A percentile compares a stretch with the other conserved stretches of the same genome.
Evolutionary conservation across 2,797 vertebrate genomes (phyloP).

Genomic region (Glyptemys insculpta): DNA sequence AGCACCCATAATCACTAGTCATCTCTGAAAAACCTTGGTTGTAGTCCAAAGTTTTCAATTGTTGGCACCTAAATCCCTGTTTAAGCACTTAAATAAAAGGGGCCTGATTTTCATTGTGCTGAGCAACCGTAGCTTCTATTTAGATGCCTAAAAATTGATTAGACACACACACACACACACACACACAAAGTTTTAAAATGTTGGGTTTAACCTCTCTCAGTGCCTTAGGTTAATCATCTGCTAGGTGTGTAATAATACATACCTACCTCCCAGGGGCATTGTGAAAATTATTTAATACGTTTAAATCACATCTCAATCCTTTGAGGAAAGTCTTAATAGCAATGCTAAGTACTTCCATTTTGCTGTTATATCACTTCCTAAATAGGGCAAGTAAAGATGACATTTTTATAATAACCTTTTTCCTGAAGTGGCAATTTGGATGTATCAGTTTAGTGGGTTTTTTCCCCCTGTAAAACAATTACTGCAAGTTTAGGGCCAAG

Average conservation of each 20-base stretch:
- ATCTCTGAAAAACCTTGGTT: not conserved
- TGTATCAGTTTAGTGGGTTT: not conserved
- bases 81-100: not conserved
- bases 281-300: not conserved
- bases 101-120: not conserved
- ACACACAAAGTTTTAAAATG: not conserved
- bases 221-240: not conserved
- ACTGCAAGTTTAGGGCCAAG: not conserved
- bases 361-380: constrained; percentile 22
- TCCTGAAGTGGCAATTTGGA: constrained; percentile 19
- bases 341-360: not conserved
- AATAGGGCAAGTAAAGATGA: not conserved
- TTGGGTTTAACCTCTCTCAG: not conserved
- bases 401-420: constrained; percentile 36
- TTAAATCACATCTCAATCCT: not conserved
- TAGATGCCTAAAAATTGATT: not conserved
- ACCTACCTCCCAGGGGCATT: not conserved
- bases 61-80: not conserved
- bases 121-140: not conserved
- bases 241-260: not conserved
- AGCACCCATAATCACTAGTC: not conserved
- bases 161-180: too few species aligned
- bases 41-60: not conserved
- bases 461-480: constrained; percentile 30
- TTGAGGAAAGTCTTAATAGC: not conserved